Conservation (phyloP, 2,797 vertebrate species). For the Chaunax sp. region DNA sequence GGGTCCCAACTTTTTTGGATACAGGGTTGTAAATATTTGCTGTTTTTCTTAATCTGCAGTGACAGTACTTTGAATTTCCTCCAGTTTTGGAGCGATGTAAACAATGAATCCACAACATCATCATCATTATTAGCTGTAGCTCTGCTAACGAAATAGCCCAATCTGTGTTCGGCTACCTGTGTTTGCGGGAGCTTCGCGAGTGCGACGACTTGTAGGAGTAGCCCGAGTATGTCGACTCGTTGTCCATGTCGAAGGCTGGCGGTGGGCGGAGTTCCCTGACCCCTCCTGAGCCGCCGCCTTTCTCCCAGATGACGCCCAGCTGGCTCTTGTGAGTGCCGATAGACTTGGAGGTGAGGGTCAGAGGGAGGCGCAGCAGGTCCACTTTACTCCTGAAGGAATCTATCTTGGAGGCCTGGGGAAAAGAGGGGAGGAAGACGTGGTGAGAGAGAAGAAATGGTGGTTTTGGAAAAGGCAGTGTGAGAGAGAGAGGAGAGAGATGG, state of each 20-base stretch:
- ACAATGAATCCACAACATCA: no score
- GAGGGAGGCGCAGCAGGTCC: slow-evolving; percentile 93
- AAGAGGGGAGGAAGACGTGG: no score
- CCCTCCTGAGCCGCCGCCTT: slow-evolving; percentile 72
- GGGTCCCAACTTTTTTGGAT: no score
- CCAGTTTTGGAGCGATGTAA: no score
- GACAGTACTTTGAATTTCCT: no score
- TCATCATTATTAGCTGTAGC: no score
- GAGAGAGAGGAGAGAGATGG: background rate
- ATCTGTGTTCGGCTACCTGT: slow-evolving; percentile 81
- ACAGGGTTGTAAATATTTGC: no score
- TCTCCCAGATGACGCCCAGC: slow-evolving; percentile 84
- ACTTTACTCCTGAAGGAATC: slow-evolving; percentile 98
- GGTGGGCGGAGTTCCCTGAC: slow-evolving; percentile 77
- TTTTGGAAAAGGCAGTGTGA: no score
- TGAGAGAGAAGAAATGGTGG: no score
- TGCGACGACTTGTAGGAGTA: slow-evolving; percentile 95
- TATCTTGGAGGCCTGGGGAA: slow-evolving; percentile 97
- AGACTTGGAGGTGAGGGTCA: slow-evolving; percentile 88
- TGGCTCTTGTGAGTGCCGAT: slow-evolving; percentile 87
- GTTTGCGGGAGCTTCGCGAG: slow-evolving; percentile 91
- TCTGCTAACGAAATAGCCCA: no score
- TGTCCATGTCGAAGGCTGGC: slow-evolving; percentile 91
- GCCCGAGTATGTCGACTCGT: slow-evolving; percentile 94
- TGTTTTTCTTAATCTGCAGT: no score